Percentiles rank a stretch among this genome's conserved stretches.
These are phyloP conservation scores for Aurelia sp. DNA, from an alignment of 30 jellyfish, hydroid and myxozoan genomes.

Conservation along the genomic window DNA sequence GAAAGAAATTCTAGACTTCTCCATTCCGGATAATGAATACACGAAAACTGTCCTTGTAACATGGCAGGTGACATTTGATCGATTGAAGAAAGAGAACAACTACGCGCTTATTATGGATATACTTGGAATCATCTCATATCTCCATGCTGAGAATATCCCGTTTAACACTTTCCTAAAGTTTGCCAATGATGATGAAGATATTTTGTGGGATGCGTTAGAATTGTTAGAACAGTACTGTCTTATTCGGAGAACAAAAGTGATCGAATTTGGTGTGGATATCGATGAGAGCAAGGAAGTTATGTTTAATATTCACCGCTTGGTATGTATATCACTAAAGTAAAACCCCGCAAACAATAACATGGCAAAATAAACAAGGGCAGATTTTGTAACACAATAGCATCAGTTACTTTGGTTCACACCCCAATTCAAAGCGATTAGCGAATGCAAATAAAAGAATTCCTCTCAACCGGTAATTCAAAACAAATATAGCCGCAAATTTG, in stretches of 20 bases:
- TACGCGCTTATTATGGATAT: conserved; percentile 2
- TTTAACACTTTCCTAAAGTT: conserved; percentile 31
- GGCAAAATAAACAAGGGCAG: too few relatives aligned
- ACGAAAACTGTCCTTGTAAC: conserved; percentile 58
- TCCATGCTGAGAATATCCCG: conserved; percentile 68
- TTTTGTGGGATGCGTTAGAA: conserved; percentile 44
- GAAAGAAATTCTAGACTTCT: conserved; percentile 15
- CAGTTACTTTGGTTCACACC: too few relatives aligned
- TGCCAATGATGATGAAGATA: conserved; percentile 40
- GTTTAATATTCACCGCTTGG: conserved; percentile 57
- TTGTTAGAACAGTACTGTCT: conserved; percentile 42
- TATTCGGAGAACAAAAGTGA: not conserved
- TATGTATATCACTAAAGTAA: not conserved
- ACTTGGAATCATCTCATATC: conserved; percentile 35
- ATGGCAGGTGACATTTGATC: conserved; percentile 65
- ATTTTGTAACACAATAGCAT: too few relatives aligned
- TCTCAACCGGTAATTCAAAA: too few relatives aligned
- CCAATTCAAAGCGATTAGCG: too few relatives aligned
- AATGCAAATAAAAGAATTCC: too few relatives aligned
- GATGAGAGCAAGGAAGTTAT: not conserved
- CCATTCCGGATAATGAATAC: conserved; percentile 35
- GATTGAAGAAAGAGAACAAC: conserved; percentile 18
- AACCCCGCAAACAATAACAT: too few relatives aligned
- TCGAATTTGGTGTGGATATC: not conserved
- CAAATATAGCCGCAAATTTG: too few relatives aligned